Evolutionary conservation across 23 tunicate species (phyloP), one percentile per base, ranked within the genome.

Genomic region (Diplosoma virens): DNA sequence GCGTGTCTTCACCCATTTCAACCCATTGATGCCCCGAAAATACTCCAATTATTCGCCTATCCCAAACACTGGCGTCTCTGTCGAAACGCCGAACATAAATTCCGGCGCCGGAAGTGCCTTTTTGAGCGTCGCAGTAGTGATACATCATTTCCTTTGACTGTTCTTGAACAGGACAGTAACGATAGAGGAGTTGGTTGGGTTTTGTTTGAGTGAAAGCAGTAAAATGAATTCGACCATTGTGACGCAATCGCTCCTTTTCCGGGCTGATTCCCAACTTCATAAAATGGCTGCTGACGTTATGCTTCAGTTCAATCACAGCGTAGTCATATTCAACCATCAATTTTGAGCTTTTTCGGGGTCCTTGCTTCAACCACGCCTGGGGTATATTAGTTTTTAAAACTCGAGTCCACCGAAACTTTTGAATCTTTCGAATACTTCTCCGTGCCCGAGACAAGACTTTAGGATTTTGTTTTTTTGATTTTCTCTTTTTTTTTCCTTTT

Each of bases 21-120:
- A 90, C 90, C 86, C 90, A 84, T 46, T 90, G 97, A 46, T 84
- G 86, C 2, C 97, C 97, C 16, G 97, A 84, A 67, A 79, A 90
- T 3, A 90, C 60, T n/a, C 90, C 97, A 32, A 90, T 75, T 25
- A 90, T 90, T 47, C 86, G 53, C 3, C 97, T 76, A 34, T 89
- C 83, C 90, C 90, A 84, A 17, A 30, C 9, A 18, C 37, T 54
- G 21, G 74, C 34, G 21, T 79, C 76, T 14, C 73, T 33, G 67
- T 90, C 90, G 66, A 58, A 90, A 27, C 79, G 66, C 9, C 97
- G 86, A 18, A 90, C 55, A 68, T 90, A 90, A 24, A 90, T 84
- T 2, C 97, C 97, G 33, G 97, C 89, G 25, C 97, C 97, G 0
- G 97, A 81, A 0, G 97, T 53, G 7, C 97, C 87, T 30, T 67